phyloP scores from a whole-genome alignment of 2,888 invertebrate species.

The Tiphia femorata region DNA sequence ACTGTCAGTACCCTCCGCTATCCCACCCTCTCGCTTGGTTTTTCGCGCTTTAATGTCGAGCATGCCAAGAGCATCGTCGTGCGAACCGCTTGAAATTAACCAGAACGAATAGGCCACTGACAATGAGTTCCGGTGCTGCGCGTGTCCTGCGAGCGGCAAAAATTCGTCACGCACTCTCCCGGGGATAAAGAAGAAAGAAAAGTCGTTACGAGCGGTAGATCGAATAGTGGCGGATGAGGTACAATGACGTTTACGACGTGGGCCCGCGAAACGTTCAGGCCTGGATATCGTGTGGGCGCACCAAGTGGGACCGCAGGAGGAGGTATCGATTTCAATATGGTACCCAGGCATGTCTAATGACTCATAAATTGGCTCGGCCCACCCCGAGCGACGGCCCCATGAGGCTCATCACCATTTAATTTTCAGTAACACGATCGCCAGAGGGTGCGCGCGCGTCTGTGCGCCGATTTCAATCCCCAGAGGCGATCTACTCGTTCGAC shows the following conservation, averaged over 20 bases:
- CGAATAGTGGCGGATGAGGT: neutral
- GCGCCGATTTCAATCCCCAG: too few species aligned
- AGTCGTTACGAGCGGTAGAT: conserved; percentile 5
- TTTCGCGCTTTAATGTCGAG: conserved; percentile 28
- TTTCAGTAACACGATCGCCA: conserved; percentile 34
- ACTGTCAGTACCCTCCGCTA: too few species aligned
- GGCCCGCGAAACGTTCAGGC: conserved; percentile 8
- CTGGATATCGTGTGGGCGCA: conserved; percentile 2
- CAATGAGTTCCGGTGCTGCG: conserved; percentile 14
- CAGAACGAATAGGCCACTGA: conserved; percentile 13
- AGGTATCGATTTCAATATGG: conserved; percentile 45
- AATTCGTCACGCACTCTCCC: conserved; percentile 31
- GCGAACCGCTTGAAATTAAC: conserved; percentile 8
- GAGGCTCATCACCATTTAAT: conserved; percentile 38
- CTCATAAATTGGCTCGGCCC: conserved; percentile 48
- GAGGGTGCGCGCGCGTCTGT: conserved; percentile 1
- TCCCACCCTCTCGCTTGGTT: neutral
- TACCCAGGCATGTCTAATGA: conserved; percentile 49
- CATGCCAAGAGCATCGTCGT: conserved; percentile 4
- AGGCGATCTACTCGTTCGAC: too few species aligned
- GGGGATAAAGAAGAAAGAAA: conserved; percentile 3
- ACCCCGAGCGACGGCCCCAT: conserved; percentile 16
- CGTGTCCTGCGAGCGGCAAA: conserved; percentile 22
- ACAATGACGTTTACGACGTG: conserved; percentile 15
- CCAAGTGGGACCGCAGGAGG: conserved; percentile 8